Evolutionary conservation across 2,888 invertebrate species (phyloP), one percentile per base, ranked within the genome.

Genomic region (Pemphredon lugubris): DNA sequence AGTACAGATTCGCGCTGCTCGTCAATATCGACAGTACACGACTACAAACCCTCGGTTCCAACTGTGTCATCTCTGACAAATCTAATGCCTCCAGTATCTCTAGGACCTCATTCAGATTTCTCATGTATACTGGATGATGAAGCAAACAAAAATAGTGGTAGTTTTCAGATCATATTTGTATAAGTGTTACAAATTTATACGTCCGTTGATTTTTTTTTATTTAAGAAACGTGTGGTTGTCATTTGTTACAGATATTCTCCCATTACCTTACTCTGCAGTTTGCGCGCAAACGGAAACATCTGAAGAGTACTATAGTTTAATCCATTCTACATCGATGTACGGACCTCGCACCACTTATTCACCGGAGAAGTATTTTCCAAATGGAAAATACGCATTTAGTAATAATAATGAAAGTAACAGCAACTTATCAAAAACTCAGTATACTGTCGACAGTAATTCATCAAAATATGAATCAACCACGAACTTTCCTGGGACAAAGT

Each of bases 71-170:
- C 86, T 14, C 40, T 87, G 40, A 77, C 85, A 18, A 86, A 87
- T 77, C 75, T 87, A 61, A 86, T 89, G 83, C 86, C 89, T 45
- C 80, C 87, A 55, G 73, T 83, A 73, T 77, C 85, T 23, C 76
- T 85, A 67, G 63, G 75, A 60, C 65, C 78, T 4, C 83, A 86
- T 54, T 89, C 91, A 61, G 92, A 92, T 72, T 90, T 92, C 57
- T 90, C 91, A 3, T 91, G 91, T 75, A 86, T 92, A 72, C 79
- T 92, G 37, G 91, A 92, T 73, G 91, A 91, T 72, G 92, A 92
- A 81, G 91, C 90, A 84, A 88, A 90, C 26, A 90, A 90, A 74
- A 88, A 85, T 80, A 88, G 86, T 67, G 90, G 89, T 89, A 79
- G 0, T n/a, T n/a, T n/a, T n/a, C n/a, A n/a, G n/a, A n/a, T n/a